A percentile compares a stretch with the other conserved stretches of the same genome.
These are phyloP conservation scores for Mesocentrotus franciscanus DNA, from an alignment of 53 echinoderm and acorn worm species.

Conservation along the genomic window DNA sequence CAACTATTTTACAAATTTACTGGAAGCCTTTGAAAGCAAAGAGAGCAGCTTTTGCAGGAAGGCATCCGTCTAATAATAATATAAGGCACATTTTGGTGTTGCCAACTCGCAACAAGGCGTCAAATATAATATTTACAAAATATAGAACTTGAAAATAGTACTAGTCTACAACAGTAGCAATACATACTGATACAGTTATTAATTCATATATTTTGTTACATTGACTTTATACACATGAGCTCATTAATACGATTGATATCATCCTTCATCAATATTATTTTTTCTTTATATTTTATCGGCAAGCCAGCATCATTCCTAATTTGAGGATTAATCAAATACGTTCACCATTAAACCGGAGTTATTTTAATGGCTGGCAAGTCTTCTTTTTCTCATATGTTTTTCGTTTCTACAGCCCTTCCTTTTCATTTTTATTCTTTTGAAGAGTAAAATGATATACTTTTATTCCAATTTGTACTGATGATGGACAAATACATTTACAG, in stretches of 20 bases:
- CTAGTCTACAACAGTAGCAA: slow-evolving; percentile 24
- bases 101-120: slow-evolving; percentile 59
- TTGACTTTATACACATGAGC: neutral
- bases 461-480: slow-evolving; percentile 9
- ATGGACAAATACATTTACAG: slow-evolving; percentile 29
- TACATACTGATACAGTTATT: neutral
- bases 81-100: slow-evolving; percentile 65
- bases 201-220: neutral
- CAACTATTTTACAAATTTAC: neutral
- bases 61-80: slow-evolving; percentile 44
- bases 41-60: slow-evolving; percentile 29
- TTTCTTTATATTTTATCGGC: neutral
- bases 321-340: neutral
- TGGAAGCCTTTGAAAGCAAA: slow-evolving; percentile 52
- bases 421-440: neutral
- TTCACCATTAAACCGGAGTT: neutral
- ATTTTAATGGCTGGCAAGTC: slow-evolving; percentile 10
- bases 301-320: neutral
- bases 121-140: slow-evolving; percentile 41
- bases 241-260: neutral
- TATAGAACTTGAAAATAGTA: neutral
- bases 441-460: neutral
- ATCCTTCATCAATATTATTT: neutral
- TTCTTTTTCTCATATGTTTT: neutral
- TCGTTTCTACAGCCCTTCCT: neutral